A percentile compares a stretch with the other conserved stretches of the same genome.
Conservation (phyloP, 2,113 vertebrate species). For the Cyanoderma ruficeps region DNA sequence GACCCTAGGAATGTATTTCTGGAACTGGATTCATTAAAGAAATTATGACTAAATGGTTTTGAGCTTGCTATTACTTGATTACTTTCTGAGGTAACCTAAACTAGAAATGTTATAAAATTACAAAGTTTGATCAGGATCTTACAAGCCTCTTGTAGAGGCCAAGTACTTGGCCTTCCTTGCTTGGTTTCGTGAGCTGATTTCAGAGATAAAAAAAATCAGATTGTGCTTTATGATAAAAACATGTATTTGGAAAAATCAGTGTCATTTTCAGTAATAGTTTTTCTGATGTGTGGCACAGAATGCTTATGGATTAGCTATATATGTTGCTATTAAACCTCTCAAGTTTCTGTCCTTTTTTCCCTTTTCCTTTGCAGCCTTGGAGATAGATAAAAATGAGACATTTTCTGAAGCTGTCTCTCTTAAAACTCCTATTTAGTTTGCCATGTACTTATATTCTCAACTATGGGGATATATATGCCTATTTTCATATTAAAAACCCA, state of each 20-base stretch:
- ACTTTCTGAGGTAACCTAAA: neutral
- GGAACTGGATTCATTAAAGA: neutral
- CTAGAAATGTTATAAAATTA: neutral
- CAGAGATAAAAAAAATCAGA: neutral
- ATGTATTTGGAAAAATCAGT: neutral
- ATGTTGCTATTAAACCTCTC: neutral
- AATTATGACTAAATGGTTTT: neutral
- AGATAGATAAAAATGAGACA: neutral
- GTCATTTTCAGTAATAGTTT: neutral
- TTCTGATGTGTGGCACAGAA: neutral
- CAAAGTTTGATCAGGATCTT: neutral
- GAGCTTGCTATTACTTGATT: neutral
- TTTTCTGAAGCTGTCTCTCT: neutral
- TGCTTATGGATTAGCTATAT: neutral
- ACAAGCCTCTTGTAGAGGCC: neutral
- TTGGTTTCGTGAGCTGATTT: neutral
- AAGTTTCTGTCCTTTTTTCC: neutral
- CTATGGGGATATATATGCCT: neutral
- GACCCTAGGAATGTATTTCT: neutral
- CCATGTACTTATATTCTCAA: neutral
- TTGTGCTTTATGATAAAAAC: neutral
- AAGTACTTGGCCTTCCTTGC: neutral
- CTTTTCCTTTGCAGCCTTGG: neutral
- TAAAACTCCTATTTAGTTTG: neutral
- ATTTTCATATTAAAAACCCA: neutral